Evolutionary conservation across 2,113 vertebrate species (phyloP), one percentile per base, ranked within the genome.

Genomic region (Ia io): DNA sequence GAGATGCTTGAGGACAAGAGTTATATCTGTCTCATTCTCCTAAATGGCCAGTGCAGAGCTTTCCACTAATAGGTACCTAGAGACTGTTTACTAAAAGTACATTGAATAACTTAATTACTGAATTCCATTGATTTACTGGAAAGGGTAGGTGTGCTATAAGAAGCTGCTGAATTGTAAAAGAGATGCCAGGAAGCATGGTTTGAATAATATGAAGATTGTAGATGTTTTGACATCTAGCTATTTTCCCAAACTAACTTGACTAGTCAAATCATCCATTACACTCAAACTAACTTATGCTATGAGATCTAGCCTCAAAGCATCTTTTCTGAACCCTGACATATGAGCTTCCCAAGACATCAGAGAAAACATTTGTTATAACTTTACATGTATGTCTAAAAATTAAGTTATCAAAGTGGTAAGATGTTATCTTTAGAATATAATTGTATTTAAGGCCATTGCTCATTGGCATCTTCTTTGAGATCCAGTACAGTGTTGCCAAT

Each of bases 161-260:
- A 95, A 4, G 11, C 32, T 85, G 44, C 22, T 63, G 6, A 44
- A 47, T 40, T 89, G 23, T 79, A 37, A 63, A 12, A 71, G 67
- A 91, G 16, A 42, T 44, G 47, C 73, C 59, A 69, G 13, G 13
- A 95, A 82, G 25, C 20, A 47, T n/a, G 67, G 71, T 88, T 42
- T 90, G 40, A 92, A 74, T 85, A 83, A 91, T 44, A n/a, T 73
- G 53, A 92, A 94, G 22, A 82, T 5, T 47, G 20, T 92, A 85
- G 85, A 80, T 3, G 0, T 88, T 78, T 92, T 88, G 73, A 93
- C 85, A 93, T 74, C 30, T 61, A 69, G 40, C 42, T 95, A 51
- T 93, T 91, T 97, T 91, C 67, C 67, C 69, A 56, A 82, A 88
- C 61, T 59, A 85, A 59, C 59, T 78, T 56, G 18, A 88, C 22